These are phyloP conservation scores for Myodes glareolus DNA, from an alignment of 2,113 vertebrate species.

Conservation along the genomic window DNA sequence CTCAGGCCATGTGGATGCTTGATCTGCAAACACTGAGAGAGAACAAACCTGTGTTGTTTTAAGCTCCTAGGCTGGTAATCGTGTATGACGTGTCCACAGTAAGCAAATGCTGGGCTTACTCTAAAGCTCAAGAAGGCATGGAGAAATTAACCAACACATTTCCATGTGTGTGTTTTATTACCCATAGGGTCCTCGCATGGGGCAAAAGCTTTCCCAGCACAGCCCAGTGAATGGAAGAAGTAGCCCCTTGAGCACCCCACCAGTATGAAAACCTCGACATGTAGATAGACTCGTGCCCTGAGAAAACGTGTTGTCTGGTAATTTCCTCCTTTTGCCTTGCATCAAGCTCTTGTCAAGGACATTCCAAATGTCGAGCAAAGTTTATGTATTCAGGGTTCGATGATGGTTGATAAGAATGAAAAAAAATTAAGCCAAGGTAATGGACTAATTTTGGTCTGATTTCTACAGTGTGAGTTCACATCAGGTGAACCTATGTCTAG, in stretches of 20 bases:
- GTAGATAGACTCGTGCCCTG: not conserved
- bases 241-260: not conserved
- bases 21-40: not conserved
- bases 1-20: not conserved
- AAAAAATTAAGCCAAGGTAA: not conserved
- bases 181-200: not conserved
- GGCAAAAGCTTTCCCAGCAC: slow-evolving; percentile 1
- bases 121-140: not conserved
- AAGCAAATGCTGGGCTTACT: not conserved
- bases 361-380: slow-evolving; percentile 49
- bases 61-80: not conserved
- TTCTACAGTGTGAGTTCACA: not conserved
- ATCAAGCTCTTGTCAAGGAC: not conserved
- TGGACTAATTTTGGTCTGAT: not conserved
- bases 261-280: not conserved
- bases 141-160: not conserved
- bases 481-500: not conserved
- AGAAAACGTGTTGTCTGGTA: not conserved
- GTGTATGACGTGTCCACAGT: not conserved
- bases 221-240: not conserved
- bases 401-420: slow-evolving; percentile 12
- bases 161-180: not conserved
- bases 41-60: not conserved
- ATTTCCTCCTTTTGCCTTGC: not conserved
- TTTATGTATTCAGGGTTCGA: slow-evolving; percentile 45